These are phyloP conservation scores for Pocillopora verrucosa DNA, from an alignment of 64 coral and sea anemone genomes.

Conservation along the genomic window DNA sequence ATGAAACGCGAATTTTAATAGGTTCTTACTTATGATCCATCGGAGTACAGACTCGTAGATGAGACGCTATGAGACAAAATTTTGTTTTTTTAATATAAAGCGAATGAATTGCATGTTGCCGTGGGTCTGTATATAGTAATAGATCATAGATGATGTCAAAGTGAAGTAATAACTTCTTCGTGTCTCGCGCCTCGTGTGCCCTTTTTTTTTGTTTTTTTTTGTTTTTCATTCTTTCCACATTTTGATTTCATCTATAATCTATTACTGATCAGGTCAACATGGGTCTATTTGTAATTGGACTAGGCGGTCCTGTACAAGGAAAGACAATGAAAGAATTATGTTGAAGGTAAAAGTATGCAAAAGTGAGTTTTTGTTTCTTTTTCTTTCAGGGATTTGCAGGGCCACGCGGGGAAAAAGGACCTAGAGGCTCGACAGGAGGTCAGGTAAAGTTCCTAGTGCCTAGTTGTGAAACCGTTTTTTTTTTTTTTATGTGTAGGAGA, in stretches of 20 bases:
- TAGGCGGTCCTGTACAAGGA: not conserved
- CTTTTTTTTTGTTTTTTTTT: too few relatives aligned
- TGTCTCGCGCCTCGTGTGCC: too few relatives aligned
- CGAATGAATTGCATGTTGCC: not conserved
- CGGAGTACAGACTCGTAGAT: not conserved
- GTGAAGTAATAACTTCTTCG: too few relatives aligned
- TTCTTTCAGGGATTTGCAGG: constrained; percentile 37
- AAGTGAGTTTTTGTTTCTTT: not conserved
- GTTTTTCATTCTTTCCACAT: too few relatives aligned
- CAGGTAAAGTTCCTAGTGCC: constrained; percentile 69
- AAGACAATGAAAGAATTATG: not conserved
- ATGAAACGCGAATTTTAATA: too few relatives aligned
- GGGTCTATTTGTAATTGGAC: too few relatives aligned
- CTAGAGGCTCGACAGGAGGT: constrained; percentile 62
- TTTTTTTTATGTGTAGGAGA: too few relatives aligned
- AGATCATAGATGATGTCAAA: too few relatives aligned
- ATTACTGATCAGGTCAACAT: too few relatives aligned
- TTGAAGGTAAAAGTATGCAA: not conserved
- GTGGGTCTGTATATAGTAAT: not conserved
- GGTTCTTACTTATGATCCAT: too few relatives aligned
- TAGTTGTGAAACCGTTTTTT: not conserved
- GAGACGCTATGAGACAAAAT: not conserved
- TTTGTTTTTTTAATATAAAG: not conserved
- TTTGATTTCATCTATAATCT: too few relatives aligned
- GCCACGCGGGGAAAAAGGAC: constrained; percentile 43